These are phyloP conservation scores for Oeneis ivallda DNA, from an alignment of 2,888 invertebrate genomes.

Conservation along the genomic window DNA sequence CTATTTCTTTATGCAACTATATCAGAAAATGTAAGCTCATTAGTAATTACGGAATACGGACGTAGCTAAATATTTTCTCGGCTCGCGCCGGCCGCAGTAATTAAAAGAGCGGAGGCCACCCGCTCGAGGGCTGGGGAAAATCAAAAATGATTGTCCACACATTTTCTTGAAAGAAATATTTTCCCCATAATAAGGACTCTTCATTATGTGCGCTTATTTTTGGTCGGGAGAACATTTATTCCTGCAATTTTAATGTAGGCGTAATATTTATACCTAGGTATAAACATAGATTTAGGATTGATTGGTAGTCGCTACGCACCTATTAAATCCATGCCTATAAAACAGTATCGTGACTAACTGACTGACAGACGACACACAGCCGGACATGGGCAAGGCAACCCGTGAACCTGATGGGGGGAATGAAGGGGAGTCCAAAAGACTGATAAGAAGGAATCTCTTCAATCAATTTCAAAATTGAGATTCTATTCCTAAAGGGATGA, in stretches of 20 bases:
- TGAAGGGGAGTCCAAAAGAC: too few relatives aligned
- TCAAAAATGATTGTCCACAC: constrained; percentile 72
- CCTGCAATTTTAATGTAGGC: constrained; percentile 29
- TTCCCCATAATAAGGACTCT: constrained; percentile 44
- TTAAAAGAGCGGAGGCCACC: constrained; percentile 68
- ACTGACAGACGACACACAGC: too few relatives aligned
- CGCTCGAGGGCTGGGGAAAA: constrained; percentile 58
- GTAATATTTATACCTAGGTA: too few relatives aligned
- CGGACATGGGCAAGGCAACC: too few relatives aligned
- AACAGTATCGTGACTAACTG: too few relatives aligned
- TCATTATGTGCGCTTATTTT: constrained; percentile 40
- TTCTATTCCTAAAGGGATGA: too few relatives aligned
- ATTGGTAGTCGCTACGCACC: too few relatives aligned
- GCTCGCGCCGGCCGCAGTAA: constrained; percentile 63
- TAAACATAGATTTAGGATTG: too few relatives aligned
- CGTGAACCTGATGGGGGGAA: too few relatives aligned
- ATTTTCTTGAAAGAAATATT: constrained; percentile 60
- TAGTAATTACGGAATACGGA: constrained; percentile 73
- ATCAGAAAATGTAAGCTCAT: constrained; percentile 63
- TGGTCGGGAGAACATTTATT: constrained; percentile 34
- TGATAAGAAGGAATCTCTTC: too few relatives aligned
- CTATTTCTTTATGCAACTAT: constrained; percentile 38
- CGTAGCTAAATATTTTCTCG: constrained; percentile 75
- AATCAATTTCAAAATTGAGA: too few relatives aligned
- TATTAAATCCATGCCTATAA: too few relatives aligned